Evolutionary conservation across 2,113 vertebrate species (phyloP).

Genomic region (Dromas ardeola): DNA sequence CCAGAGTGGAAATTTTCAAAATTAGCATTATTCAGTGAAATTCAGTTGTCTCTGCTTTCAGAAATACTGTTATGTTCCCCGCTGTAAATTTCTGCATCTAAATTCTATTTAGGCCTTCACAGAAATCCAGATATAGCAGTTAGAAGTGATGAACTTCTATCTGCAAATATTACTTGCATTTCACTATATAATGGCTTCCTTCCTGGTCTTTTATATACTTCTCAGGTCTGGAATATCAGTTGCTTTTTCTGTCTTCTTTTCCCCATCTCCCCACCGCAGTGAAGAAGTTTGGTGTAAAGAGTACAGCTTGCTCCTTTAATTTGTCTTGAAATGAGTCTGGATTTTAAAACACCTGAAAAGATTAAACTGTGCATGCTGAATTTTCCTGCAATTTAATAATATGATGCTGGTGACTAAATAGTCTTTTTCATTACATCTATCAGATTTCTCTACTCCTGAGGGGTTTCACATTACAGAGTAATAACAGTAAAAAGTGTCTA

Average conservation of each 20-base stretch:
- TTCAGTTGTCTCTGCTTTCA: neutral
- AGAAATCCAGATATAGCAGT: neutral
- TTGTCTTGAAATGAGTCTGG: neutral
- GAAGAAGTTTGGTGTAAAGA: neutral
- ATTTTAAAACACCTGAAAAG: neutral
- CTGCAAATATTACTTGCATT: neutral
- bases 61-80: neutral
- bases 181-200: neutral
- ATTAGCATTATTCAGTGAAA: rapidly evolving
- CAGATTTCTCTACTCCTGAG: neutral
- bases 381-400: neutral
- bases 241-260: neutral
- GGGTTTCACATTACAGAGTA: neutral
- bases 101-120: neutral
- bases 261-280: neutral
- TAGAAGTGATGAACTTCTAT: neutral
- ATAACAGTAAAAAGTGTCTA: neutral
- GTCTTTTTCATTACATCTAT: neutral
- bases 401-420: neutral
- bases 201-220: neutral
- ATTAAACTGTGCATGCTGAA: neutral
- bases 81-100: neutral
- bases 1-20: neutral
- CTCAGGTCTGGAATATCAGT: neutral
- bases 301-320: neutral